Conservation (phyloP, 2,888 invertebrate species). For the Dryocosmus kuriphilus region DNA sequence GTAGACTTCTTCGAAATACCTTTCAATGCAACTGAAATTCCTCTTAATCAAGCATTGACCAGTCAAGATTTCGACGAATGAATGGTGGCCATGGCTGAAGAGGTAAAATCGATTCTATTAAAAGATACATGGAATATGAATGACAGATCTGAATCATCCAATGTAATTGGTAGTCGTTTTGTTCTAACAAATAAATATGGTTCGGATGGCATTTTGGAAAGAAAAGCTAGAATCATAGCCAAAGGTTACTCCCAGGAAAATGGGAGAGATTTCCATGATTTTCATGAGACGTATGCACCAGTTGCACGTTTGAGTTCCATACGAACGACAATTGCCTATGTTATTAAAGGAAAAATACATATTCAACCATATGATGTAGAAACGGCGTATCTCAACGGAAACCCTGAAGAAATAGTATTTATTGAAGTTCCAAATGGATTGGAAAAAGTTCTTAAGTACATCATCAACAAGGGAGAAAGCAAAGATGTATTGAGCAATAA, state of each 20-base stretch:
- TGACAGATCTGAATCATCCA: conserved; percentile 11
- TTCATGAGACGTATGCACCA: conserved; percentile 53
- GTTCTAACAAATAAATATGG: conserved; percentile 45
- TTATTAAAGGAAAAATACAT: conserved; percentile 48
- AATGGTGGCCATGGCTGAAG: conserved; percentile 39
- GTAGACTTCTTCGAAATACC: not conserved
- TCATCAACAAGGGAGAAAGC: not conserved
- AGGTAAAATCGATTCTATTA: conserved; percentile 18
- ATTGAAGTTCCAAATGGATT: conserved; percentile 54
- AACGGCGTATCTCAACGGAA: conserved; percentile 60
- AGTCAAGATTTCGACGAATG: conserved; percentile 17
- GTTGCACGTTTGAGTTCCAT: conserved; percentile 54
- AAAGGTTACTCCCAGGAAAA: conserved; percentile 45
- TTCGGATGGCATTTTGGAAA: conserved; percentile 20
- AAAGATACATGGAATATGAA: conserved; percentile 44
- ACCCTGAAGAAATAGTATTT: conserved; percentile 42
- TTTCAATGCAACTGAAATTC: not conserved
- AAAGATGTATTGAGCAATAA: not conserved
- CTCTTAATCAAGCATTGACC: conserved; percentile 7
- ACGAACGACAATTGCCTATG: conserved; percentile 50
- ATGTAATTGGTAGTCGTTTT: conserved; percentile 44
- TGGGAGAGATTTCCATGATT: conserved; percentile 55
- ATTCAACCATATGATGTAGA: conserved; percentile 58
- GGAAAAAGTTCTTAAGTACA: conserved; percentile 37
- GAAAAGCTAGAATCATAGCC: conserved; percentile 50